These are phyloP conservation scores for Cephus nigrinus DNA, from an alignment of 2,888 invertebrate species.

Conservation along the genomic window DNA sequence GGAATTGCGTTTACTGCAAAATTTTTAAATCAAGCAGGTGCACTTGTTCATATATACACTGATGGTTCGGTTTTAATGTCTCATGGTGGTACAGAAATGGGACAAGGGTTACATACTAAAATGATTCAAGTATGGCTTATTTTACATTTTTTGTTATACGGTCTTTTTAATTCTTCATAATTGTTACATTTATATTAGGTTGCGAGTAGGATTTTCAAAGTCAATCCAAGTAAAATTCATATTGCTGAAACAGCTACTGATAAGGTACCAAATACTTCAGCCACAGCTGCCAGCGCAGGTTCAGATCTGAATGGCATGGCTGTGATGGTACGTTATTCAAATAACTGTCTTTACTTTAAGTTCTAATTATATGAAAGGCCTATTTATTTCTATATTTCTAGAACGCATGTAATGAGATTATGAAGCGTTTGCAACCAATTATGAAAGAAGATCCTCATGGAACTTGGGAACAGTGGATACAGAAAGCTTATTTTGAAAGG, in stretches of 20 bases:
- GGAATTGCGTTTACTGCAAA: constrained; percentile 84
- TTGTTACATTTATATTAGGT: constrained; percentile 65
- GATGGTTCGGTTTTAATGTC: constrained; percentile 90
- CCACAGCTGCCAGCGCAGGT: constrained; percentile 89
- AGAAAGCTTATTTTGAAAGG: constrained; percentile 79
- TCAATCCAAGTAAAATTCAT: constrained; percentile 80
- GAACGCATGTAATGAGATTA: constrained; percentile 83
- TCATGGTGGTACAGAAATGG: constrained; percentile 97
- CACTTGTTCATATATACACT: constrained; percentile 86
- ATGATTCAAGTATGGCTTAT: constrained; percentile 80
- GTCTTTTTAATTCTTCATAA: background rate
- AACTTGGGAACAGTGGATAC: constrained; percentile 87
- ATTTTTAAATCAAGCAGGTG: constrained; percentile 87
- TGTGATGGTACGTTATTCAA: constrained; percentile 70
- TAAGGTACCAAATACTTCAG: constrained; percentile 90
- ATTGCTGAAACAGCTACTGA: constrained; percentile 88
- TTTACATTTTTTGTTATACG: background rate
- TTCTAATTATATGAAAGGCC: background rate
- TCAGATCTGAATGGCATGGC: constrained; percentile 95
- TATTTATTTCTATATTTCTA: constrained; percentile 45
- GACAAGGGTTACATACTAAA: constrained; percentile 96
- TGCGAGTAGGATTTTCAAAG: constrained; percentile 78
- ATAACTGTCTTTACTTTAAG: background rate
- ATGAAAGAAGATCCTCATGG: constrained; percentile 80
- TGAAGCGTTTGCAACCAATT: constrained; percentile 79